These are phyloP conservation scores for Apis cerana DNA, from an alignment of 1,140 invertebrate species.

Conservation along the genomic window DNA sequence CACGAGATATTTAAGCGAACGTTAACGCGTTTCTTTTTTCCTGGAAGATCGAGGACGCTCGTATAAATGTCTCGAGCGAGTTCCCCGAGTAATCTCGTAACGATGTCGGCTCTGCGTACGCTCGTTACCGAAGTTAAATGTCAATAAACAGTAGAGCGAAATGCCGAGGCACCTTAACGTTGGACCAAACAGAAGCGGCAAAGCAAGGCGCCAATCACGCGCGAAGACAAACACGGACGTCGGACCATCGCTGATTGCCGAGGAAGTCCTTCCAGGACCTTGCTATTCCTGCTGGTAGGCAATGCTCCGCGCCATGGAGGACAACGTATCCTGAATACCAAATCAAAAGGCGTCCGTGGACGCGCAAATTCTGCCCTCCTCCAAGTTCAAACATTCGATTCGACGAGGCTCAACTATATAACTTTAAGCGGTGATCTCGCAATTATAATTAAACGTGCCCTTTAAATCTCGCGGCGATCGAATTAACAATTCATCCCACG, in stretches of 20 bases:
- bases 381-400: conserved; percentile 52
- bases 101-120: conserved; percentile 36
- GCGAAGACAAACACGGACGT: conserved; percentile 76
- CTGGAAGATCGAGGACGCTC: background rate
- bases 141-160: conserved; percentile 63
- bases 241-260: conserved; percentile 75
- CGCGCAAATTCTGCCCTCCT: conserved; percentile 18
- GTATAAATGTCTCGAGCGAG: background rate
- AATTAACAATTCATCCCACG: too few species aligned
- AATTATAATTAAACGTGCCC: conserved; percentile 6
- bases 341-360: conserved; percentile 63
- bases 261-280: conserved; percentile 70
- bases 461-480: background rate
- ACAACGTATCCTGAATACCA: conserved; percentile 67
- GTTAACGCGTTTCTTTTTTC: background rate
- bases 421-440: conserved; percentile 6
- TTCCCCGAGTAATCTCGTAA: conserved; percentile 40
- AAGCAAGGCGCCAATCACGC: conserved; percentile 76
- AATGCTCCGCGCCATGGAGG: conserved; percentile 48
- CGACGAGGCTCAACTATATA: background rate
- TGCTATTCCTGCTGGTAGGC: conserved; percentile 55
- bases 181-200: conserved; percentile 62
- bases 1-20: too few species aligned
- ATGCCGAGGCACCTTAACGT: conserved; percentile 53
- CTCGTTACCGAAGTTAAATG: conserved; percentile 62